Conservation (phyloP, 2,113 vertebrate species). For the Lophotis ruficrista region DNA sequence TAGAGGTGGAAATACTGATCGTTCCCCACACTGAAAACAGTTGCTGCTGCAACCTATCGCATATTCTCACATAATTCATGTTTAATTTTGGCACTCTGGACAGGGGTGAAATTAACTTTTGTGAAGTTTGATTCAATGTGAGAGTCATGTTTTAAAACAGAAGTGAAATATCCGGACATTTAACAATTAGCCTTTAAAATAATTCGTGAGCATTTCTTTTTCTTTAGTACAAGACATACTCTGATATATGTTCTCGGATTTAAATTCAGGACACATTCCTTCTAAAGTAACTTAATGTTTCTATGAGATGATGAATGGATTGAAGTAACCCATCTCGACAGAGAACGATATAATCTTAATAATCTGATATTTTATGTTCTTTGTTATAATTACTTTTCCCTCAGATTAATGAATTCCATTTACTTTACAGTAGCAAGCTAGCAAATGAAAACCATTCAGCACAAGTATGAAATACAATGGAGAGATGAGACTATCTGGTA, state of each 20-base stretch:
- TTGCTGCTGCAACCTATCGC: background rate
- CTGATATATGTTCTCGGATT: background rate
- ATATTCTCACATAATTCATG: background rate
- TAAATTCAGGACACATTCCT: conserved; percentile 37
- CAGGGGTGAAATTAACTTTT: background rate
- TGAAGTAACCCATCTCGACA: conserved; percentile 34
- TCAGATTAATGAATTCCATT: conserved; percentile 67
- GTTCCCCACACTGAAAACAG: background rate
- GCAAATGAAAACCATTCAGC: conserved; percentile 45
- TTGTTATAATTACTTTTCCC: conserved; percentile 66
- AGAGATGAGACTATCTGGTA: conserved; percentile 29
- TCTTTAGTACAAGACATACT: background rate
- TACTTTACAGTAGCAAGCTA: conserved; percentile 61
- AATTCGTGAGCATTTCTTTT: background rate
- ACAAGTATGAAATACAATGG: conserved; percentile 18
- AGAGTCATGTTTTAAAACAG: background rate
- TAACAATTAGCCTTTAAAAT: background rate
- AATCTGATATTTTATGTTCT: conserved; percentile 66
- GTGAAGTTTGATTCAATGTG: background rate
- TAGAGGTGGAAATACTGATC: background rate
- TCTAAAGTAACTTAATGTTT: conserved; percentile 6
- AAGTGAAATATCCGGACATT: background rate
- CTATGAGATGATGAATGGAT: conserved; percentile 31
- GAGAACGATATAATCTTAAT: conserved; percentile 61
- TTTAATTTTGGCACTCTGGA: background rate